Conservation (phyloP, 2,113 vertebrate species). For the Rhea pennata region DNA sequence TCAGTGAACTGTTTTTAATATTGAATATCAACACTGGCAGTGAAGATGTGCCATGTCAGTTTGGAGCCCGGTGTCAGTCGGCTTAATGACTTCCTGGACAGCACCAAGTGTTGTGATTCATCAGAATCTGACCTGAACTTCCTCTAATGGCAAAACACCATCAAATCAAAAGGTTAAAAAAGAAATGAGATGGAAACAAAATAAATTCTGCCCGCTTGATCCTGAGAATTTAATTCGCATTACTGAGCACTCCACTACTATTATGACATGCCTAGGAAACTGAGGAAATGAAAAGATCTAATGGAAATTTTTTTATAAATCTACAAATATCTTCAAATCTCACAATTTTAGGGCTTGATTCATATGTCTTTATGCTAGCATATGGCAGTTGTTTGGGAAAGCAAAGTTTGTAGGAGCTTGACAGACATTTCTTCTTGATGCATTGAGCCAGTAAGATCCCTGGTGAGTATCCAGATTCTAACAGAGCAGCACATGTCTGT, state of each 20-base stretch:
- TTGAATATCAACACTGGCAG: not conserved
- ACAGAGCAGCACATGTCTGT: conserved; percentile 37
- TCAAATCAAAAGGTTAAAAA: not conserved
- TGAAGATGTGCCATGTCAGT: not conserved
- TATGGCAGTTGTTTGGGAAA: conserved; percentile 56
- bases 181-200: not conserved
- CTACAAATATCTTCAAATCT: not conserved
- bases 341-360: not conserved
- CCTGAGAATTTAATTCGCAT: not conserved
- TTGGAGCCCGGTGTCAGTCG: not conserved
- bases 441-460: conserved; percentile 53
- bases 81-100: not conserved
- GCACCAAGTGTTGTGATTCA: not conserved
- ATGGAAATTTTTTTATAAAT: not conserved
- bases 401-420: conserved; percentile 52
- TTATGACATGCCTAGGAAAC: not conserved
- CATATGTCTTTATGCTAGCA: conserved; percentile 29
- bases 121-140: not conserved
- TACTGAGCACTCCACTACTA: not conserved
- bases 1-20: not conserved
- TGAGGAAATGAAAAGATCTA: not conserved
- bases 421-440: conserved; percentile 59
- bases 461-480: conserved; percentile 55
- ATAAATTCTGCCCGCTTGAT: not conserved
- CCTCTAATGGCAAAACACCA: not conserved